Conservation (phyloP, 2,113 vertebrate species). For the Corapipo altera region DNA sequence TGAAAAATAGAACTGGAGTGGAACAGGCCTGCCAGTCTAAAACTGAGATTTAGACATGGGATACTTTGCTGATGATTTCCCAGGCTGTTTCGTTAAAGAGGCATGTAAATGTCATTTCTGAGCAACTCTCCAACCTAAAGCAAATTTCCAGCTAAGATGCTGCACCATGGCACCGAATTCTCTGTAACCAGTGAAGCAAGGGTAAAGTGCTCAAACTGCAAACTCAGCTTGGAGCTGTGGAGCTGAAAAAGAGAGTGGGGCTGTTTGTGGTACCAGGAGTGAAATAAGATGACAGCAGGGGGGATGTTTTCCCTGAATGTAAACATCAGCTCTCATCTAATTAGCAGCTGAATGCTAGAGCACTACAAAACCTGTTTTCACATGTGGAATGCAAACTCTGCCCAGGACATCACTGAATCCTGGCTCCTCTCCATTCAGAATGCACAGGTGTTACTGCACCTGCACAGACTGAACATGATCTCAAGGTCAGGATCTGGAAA, state of each 20-base stretch:
- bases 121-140: background rate
- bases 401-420: background rate
- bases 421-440: background rate
- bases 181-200: conserved; percentile 19
- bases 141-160: background rate
- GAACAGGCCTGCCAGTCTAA: background rate
- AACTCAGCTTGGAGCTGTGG: background rate
- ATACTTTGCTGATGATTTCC: background rate
- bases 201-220: conserved; percentile 47
- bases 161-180: background rate
- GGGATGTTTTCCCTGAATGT: background rate
- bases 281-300: background rate
- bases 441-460: background rate
- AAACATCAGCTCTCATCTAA: conserved; percentile 18
- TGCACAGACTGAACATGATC: background rate
- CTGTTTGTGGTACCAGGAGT: background rate
- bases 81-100: background rate
- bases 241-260: background rate
- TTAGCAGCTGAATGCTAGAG: conserved; percentile 17
- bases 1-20: background rate
- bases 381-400: background rate
- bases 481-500: background rate
- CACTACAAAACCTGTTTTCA: background rate
- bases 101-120: background rate
- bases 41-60: background rate